These are phyloP conservation scores for Mesoclemmys tuberculata DNA, from an alignment of 2,113 vertebrate species.

Conservation along the genomic window DNA sequence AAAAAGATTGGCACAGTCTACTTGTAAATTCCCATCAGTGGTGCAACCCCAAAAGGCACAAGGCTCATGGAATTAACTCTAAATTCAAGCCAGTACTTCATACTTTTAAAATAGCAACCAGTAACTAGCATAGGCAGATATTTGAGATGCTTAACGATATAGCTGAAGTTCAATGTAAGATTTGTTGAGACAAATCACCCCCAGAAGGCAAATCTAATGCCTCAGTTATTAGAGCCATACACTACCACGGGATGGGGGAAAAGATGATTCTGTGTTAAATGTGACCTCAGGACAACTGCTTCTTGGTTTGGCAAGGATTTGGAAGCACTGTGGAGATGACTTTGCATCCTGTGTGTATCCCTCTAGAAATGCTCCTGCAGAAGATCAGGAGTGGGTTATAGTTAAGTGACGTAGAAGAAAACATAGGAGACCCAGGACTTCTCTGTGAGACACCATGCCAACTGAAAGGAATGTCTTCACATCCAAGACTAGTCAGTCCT, in stretches of 20 bases:
- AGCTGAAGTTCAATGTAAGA: not conserved
- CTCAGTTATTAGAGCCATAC: not conserved
- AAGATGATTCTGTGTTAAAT: rapidly evolving
- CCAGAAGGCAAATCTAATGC: not conserved
- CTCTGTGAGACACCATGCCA: not conserved
- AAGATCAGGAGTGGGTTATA: not conserved
- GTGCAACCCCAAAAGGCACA: not conserved
- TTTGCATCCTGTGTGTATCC: not conserved
- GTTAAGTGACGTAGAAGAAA: not conserved
- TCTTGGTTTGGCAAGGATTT: not conserved
- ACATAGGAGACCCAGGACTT: not conserved
- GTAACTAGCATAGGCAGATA: not conserved
- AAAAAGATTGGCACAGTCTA: not conserved
- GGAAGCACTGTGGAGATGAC: not conserved
- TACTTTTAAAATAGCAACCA: not conserved
- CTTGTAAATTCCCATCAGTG: not conserved
- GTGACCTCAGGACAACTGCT: not conserved
- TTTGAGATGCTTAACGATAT: not conserved
- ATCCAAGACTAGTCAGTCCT: not conserved
- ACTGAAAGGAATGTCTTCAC: not conserved
- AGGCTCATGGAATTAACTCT: not conserved
- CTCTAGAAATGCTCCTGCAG: not conserved
- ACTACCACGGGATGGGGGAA: not conserved
- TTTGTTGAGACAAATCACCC: conserved; percentile 4
- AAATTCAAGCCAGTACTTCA: not conserved